Conservation (phyloP, 2,113 vertebrate genomes). For the Panthera uncia region DNA sequence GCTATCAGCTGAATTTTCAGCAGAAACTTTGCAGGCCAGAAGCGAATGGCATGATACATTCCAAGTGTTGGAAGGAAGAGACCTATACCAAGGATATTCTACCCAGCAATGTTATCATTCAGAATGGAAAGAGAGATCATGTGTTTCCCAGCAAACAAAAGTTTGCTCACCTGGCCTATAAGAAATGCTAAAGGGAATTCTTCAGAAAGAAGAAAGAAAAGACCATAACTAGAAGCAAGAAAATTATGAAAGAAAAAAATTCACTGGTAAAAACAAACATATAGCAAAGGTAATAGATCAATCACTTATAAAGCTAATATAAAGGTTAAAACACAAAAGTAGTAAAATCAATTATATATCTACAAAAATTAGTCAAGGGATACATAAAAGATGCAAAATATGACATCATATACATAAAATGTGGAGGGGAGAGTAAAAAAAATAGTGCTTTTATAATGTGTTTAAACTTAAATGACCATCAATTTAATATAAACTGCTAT, state of each 20-base stretch:
- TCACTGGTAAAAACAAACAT: not conserved
- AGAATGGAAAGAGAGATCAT: not conserved
- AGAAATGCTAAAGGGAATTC: not conserved
- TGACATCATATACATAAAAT: not conserved
- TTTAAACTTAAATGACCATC: not conserved
- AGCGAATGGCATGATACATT: not conserved
- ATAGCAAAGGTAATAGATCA: not conserved
- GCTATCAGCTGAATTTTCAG: not conserved
- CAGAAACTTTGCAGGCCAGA: not conserved
- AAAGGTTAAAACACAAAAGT: not conserved
- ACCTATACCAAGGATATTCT: not conserved
- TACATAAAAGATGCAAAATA: not conserved
- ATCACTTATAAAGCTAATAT: not conserved
- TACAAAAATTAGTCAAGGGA: not conserved
- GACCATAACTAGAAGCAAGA: not conserved
- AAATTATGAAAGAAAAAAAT: not conserved
- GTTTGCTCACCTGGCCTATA: not conserved
- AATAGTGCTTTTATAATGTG: not conserved
- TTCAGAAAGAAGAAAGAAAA: not conserved
- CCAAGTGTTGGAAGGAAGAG: not conserved
- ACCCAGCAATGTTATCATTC: not conserved
- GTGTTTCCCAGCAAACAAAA: not conserved
- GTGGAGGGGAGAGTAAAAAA: not conserved
- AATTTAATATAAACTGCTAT: not conserved
- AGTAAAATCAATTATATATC: not conserved